Percentiles rank a stretch among this genome's conserved stretches.
Evolutionary conservation across 2,797 vertebrate species (phyloP).

Genomic region (Bradypodion pumilum): DNA sequence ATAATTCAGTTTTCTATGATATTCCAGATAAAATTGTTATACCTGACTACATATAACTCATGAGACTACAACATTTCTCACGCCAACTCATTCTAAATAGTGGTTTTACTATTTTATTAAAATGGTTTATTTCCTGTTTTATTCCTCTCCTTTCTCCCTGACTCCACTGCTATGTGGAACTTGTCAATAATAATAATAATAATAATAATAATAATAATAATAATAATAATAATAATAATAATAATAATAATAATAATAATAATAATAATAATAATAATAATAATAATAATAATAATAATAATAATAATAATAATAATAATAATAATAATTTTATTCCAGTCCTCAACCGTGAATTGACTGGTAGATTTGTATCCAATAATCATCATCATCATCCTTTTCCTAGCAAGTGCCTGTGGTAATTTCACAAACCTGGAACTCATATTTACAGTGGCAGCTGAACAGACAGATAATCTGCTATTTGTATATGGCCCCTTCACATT

Average conservation of each 20-base stretch:
- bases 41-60: background rate
- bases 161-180: conserved; percentile 17
- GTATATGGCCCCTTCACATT: conserved; percentile 20
- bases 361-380: too few species aligned
- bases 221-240: too few species aligned
- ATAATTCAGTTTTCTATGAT: background rate
- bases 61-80: conserved; percentile 1
- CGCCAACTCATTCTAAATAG: background rate
- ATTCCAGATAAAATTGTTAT: background rate
- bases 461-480: conserved; percentile 25
- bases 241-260: too few species aligned
- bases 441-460: conserved; percentile 4
- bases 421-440: conserved; percentile 26
- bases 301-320: too few species aligned
- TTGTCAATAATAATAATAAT: too few species aligned
- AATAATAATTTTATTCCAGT: too few species aligned
- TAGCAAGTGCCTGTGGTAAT: conserved; percentile 35
- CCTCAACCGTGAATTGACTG: too few species aligned
- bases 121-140: conserved; percentile 1
- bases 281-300: too few species aligned
- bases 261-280: too few species aligned
- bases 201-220: too few species aligned
- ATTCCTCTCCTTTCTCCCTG: background rate
- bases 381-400: conserved; percentile 26
- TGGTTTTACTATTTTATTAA: background rate